phyloP scores from a whole-genome alignment of 1,140 invertebrate species.

The Drosophila navojoa region DNA sequence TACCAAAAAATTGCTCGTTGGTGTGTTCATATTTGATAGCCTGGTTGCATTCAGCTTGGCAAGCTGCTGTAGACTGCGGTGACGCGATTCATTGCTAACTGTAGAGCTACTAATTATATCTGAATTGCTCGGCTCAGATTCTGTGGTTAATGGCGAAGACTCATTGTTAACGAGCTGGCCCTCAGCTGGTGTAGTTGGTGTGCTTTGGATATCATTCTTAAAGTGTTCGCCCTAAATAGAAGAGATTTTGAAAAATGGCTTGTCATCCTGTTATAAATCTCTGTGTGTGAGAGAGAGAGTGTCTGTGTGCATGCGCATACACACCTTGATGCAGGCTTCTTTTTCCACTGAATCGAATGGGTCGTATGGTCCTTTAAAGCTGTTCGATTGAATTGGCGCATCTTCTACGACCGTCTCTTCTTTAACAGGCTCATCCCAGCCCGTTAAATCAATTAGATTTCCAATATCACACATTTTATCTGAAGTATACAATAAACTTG shows the following conservation, averaged over 20 bases:
- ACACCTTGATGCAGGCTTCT: slow-evolving; percentile 71
- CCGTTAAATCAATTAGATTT: slow-evolving; percentile 60
- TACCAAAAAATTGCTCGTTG: slow-evolving; percentile 6
- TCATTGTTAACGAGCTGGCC: slow-evolving; percentile 51
- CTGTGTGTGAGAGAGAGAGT: slow-evolving; percentile 5
- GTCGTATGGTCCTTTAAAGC: slow-evolving; percentile 69
- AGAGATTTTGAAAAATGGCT: neutral
- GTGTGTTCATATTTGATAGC: slow-evolving; percentile 22
- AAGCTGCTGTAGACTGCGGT: slow-evolving; percentile 48
- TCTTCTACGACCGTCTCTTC: slow-evolving; percentile 39
- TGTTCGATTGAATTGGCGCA: slow-evolving; percentile 11
- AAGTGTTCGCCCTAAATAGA: slow-evolving; percentile 33
- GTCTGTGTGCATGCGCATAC: slow-evolving; percentile 5
- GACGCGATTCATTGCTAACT: neutral
- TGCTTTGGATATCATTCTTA: slow-evolving; percentile 10
- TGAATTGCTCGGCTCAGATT: neutral
- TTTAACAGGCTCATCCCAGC: slow-evolving; percentile 44
- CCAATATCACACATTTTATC: slow-evolving; percentile 52
- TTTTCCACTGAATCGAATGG: slow-evolving; percentile 75
- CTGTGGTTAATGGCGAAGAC: slow-evolving; percentile 54
- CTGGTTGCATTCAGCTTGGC: slow-evolving; percentile 50
- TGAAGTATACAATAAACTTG: slow-evolving; percentile 2
- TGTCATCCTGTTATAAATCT: neutral
- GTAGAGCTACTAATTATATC: slow-evolving; percentile 1
- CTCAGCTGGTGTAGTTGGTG: neutral